Evolutionary conservation across 2,113 vertebrate species (phyloP), one percentile per base, ranked within the genome.

Genomic region (Helogale parvula): DNA sequence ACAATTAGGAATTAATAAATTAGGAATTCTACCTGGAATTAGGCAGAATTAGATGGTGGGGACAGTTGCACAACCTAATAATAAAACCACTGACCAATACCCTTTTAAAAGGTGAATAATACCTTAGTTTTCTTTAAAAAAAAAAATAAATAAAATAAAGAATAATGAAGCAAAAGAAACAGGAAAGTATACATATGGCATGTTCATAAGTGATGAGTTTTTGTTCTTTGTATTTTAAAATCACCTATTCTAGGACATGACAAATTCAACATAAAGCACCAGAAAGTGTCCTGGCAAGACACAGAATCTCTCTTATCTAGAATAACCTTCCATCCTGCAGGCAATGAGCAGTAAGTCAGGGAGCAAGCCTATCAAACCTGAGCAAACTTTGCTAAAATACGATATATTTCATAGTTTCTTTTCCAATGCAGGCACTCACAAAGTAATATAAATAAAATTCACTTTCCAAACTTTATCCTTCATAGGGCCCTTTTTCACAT

Each of bases 141-240:
- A 77, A 17, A 35, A 27, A 93, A 5, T 5, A 41, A 94, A 72
- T 29, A 47, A 47, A 47, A 47, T 47, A 47, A 47, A 47, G 45
- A 47, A 47, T 47, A 50, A 76, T 35, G 27, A 33, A 86, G 72
- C 65, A 60, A 71, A 84, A 76, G 27, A 45, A 87, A 65, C 45
- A 79, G 3, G 90, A 25, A 86, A 38, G 23, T 16, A 60, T 25
- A 72, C 5, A 47, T 33, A 80, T 3, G 74, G n/a, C 47, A 80
- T 77, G 50, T 54, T 82, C 82, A 17, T 38, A 93, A 82, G 3
- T 16, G 21, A 86, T 47, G 47, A 31, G 31, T 33, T 86, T 89
- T 80, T 89, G n/a, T 50, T 69, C 27, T 76, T 33, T 52, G 35
- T 90, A 6, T 84, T 90, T 86, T 50, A 84, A 95, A 90, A 66